Conservation (phyloP, 2,113 vertebrate genomes). For the Notechis scutatus region DNA sequence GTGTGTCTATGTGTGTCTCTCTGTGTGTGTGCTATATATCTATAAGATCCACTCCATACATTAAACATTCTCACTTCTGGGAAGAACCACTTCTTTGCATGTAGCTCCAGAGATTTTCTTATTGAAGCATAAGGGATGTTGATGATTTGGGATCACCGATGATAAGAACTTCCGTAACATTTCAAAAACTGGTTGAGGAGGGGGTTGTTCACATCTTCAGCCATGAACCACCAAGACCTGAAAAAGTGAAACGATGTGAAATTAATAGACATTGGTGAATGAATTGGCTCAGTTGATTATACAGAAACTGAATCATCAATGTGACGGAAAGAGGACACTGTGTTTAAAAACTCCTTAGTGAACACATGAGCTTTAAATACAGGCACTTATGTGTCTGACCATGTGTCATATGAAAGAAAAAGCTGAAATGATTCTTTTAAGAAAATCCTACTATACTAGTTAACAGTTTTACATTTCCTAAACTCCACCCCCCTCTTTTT, state of each 20-base stretch:
- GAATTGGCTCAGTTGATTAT: background rate
- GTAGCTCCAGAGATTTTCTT: background rate
- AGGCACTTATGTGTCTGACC: background rate
- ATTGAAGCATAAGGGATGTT: background rate
- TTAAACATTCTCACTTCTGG: background rate
- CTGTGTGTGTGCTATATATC: background rate
- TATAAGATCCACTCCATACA: background rate
- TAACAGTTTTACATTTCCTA: background rate
- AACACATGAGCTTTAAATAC: background rate
- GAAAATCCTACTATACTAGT: background rate
- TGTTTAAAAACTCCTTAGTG: background rate
- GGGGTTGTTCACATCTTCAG: background rate
- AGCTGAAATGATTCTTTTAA: background rate
- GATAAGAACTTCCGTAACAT: background rate
- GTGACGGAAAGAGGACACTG: background rate
- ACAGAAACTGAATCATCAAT: background rate
- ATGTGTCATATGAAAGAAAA: background rate
- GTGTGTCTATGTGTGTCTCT: fast-evolving
- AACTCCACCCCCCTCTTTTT: background rate
- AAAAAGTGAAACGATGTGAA: background rate
- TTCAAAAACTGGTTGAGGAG: background rate
- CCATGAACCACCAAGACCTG: background rate
- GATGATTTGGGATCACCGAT: background rate
- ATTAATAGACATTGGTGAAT: background rate
- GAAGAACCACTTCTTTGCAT: background rate